A percentile compares a stretch with the other conserved stretches of the same genome.
Evolutionary conservation across 2,113 vertebrate species (phyloP).

Genomic region (Rhegmatorhina hoffmannsi): DNA sequence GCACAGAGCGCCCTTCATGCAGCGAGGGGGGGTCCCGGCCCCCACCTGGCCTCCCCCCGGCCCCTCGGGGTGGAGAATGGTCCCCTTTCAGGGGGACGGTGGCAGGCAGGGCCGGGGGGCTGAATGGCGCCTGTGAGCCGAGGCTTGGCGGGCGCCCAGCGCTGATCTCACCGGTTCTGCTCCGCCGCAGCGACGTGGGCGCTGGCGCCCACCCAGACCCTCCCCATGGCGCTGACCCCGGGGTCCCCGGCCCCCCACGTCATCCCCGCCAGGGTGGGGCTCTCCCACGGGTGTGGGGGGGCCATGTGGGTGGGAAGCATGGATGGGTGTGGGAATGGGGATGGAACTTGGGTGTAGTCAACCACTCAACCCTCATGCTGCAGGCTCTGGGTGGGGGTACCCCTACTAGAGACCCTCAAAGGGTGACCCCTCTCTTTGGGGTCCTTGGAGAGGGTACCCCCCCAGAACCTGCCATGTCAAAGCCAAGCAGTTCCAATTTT

Average conservation of each 20-base stretch:
- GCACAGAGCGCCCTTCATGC: conserved; percentile 40
- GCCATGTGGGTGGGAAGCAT: rapidly evolving
- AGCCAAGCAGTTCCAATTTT: rapidly evolving
- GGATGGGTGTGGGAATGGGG: background rate
- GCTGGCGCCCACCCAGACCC: background rate
- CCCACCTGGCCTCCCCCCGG: conserved; percentile 5
- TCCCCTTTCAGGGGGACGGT: background rate
- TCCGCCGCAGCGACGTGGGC: background rate
- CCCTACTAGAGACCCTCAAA: background rate
- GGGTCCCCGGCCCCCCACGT: background rate
- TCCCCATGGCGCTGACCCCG: background rate
- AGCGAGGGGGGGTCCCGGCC: background rate
- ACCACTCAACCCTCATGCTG: rapidly evolving
- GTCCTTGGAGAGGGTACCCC: background rate
- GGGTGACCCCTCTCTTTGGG: background rate
- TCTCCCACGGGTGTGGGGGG: rapidly evolving
- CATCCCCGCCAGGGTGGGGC: background rate
- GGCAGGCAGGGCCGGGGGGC: background rate
- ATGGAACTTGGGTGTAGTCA: rapidly evolving
- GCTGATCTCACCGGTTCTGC: conserved; percentile 44
- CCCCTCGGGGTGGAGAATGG: conserved; percentile 13
- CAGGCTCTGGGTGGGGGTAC: rapidly evolving
- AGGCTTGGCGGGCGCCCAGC: conserved; percentile 55
- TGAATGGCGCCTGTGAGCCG: conserved; percentile 60
- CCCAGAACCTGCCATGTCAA: rapidly evolving